Percentiles rank a stretch among this genome's conserved stretches.
phyloP scores from a whole-genome alignment of 92 coral and sea anemone genomes.

The Umimayanthus chanpuru region DNA sequence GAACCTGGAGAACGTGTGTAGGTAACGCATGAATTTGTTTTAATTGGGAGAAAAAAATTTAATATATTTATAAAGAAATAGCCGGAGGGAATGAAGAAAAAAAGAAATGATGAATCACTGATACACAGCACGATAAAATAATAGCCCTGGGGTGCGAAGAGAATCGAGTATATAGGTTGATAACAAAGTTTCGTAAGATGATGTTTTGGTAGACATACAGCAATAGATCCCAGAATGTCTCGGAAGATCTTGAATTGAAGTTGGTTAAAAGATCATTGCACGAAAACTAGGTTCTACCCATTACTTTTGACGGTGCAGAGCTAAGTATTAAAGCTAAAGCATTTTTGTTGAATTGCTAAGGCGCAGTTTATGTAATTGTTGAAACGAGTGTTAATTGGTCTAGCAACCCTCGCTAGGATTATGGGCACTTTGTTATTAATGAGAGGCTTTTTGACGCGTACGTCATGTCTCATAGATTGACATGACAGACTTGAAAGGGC shows the following conservation, averaged over 20 bases:
- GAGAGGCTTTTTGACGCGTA: background rate
- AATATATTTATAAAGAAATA: too few relatives aligned
- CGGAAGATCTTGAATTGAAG: background rate
- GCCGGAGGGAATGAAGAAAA: background rate
- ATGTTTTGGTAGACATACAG: background rate
- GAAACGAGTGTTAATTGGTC: background rate
- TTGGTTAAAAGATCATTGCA: too few relatives aligned
- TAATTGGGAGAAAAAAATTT: background rate
- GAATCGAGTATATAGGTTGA: background rate
- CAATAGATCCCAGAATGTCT: background rate
- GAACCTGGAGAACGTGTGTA: background rate
- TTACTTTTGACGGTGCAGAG: background rate
- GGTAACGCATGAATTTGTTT: background rate
- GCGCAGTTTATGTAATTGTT: background rate
- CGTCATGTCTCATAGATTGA: conserved; percentile 16
- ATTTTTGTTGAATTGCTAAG: background rate
- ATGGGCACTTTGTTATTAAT: conserved; percentile 23
- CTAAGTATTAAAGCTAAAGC: background rate
- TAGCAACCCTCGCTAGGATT: background rate
- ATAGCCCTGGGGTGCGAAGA: background rate
- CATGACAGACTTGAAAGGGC: background rate
- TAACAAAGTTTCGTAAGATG: background rate
- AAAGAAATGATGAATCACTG: background rate
- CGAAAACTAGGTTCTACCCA: background rate
- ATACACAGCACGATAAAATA: background rate